A percentile compares a stretch with the other conserved stretches of the same genome.
Evolutionary conservation across 92 coral and sea anemone genomes (phyloP).

Genomic region (Siderastrea siderea): DNA sequence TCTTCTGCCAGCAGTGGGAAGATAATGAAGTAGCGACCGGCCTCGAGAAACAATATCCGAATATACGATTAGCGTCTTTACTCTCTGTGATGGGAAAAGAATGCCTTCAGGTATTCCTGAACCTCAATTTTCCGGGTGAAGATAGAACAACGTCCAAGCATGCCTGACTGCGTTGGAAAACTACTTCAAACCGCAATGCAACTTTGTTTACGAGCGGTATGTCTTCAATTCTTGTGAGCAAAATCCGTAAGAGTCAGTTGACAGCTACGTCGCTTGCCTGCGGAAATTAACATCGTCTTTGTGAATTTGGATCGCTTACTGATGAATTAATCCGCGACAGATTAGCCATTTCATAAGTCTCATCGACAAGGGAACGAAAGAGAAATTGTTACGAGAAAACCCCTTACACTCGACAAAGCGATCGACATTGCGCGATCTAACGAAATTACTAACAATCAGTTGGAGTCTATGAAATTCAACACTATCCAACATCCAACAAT

Average conservation of each 20-base stretch:
- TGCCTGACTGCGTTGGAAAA: slow-evolving; percentile 31
- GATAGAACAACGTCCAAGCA: slow-evolving; percentile 9
- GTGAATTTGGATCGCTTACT: neutral
- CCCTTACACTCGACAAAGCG: slow-evolving; percentile 4
- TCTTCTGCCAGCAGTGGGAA: slow-evolving; percentile 56
- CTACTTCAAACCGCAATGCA: slow-evolving; percentile 64
- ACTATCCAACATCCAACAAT: too few species aligned
- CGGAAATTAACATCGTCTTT: neutral
- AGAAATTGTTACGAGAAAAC: neutral
- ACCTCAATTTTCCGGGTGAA: slow-evolving; percentile 15
- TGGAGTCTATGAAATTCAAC: neutral
- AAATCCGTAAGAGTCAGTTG: slow-evolving; percentile 28
- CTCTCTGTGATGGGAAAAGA: slow-evolving; percentile 58
- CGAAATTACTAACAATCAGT: slow-evolving; percentile 7
- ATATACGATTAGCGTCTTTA: slow-evolving; percentile 9
- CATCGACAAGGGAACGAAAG: neutral
- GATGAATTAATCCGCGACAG: neutral
- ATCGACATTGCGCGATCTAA: slow-evolving; percentile 15
- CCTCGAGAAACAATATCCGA: slow-evolving; percentile 24
- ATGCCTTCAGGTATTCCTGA: slow-evolving; percentile 37
- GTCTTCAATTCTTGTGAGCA: slow-evolving; percentile 28
- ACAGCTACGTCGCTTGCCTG: slow-evolving; percentile 28
- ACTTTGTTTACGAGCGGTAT: slow-evolving; percentile 51
- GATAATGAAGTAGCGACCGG: slow-evolving; percentile 60
- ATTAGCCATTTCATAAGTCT: neutral